Evolutionary conservation across 2,113 vertebrate genomes (phyloP), one percentile per base, ranked within the genome.

Genomic region (Melanostigma gelatinosum): DNA sequence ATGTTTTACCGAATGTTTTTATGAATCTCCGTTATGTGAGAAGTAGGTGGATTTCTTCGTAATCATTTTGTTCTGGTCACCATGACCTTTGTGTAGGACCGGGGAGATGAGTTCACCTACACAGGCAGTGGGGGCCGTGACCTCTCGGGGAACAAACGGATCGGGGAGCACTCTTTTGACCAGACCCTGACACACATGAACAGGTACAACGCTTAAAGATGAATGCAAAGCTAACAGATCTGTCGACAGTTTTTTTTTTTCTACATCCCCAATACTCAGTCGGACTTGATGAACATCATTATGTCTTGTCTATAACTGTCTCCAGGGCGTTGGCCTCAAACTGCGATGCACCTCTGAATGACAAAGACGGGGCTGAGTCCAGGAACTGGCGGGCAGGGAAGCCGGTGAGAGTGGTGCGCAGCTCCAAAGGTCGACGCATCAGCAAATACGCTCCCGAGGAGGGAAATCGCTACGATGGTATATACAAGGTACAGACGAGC

Each of bases 391-490:
- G 97, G 88, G 97, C 97, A 63, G 98, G 98, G 79, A 99, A 99
- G 82, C 98, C 98, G 11, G 98, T 99, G 69, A 89, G 98, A 87
- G 98, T 99, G 63, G 97, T 99, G 76, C 97, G 98, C 82, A 99
- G 98, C 92, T 98, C 98, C 42, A 99, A 99, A 93, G 98, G 98
- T 68, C 95, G 97, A 32, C 96, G 97, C 67, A 99, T 99, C 94
- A 99, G 98, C 96, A 99, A 99, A 88, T 99, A 99, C 6, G 98
- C 98, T 75, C 98, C 98, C 0, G 97, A 99, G 91, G 98, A 99
- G 91, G 98, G 98, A 90, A 99, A 99, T 93, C 96, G 98, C 94
- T 99, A 99, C 0, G 98, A 99, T 88, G 98, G 98, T 58, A 99
- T 99, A 93, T 99, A 99, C 93, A 99, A 99, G 97, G 98, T 99